Base-by-base conservation (phyloP, 2,113 vertebrate genomes). In the Cryptotis parvus region DNA sequence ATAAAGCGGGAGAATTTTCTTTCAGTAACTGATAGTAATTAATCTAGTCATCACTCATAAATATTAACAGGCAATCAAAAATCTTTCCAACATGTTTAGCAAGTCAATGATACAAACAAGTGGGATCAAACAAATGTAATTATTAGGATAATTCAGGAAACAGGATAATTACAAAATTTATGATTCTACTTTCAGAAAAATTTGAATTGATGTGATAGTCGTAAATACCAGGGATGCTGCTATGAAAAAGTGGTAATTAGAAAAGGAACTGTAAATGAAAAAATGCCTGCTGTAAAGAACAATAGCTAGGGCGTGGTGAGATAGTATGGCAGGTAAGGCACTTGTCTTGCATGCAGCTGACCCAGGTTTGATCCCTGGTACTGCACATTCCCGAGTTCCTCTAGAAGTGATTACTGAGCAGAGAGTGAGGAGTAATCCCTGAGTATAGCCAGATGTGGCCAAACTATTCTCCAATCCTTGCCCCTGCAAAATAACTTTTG, bases 11-110 rank as follows among this genome's bases (percentile, higher is more conserved):
- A 73, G 22, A 88, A 52, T 85, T 61, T 79, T 12, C 45, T 92
- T 84, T 83, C 4, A n/a, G 61, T 29, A 55, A 41, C n/a, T 80
- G 52, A 45, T 65, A 24, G 26, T 43, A 58, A 78, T 77, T 92
- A 87, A 84, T 27, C 6, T 73, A 76, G 65, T 78, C 49, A 75
- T 73, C 20, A 74, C 29, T 92, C n/a, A 73, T 14, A 90, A 78
- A 87, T 82, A 90, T 66, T 84, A 80, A 90, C n/a, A 79, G 11
- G 35, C 27, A 45, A 75, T 94, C 61, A 84, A 79, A 33, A 78
- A 83, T 72, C 33, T 84, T 81, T 76, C 63, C 31, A 55, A 74
- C 33, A 37, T 79, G 39, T 52, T 66, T 14, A 76, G 35, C 1
- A 39, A 92, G 26, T 14, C 27, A 69, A 33, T 45, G 43, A 43